A percentile compares a stretch with the other conserved stretches of the same genome.
Evolutionary conservation across 2,113 vertebrate genomes (phyloP).

Genomic region (Gasterosteus nipponicus): DNA sequence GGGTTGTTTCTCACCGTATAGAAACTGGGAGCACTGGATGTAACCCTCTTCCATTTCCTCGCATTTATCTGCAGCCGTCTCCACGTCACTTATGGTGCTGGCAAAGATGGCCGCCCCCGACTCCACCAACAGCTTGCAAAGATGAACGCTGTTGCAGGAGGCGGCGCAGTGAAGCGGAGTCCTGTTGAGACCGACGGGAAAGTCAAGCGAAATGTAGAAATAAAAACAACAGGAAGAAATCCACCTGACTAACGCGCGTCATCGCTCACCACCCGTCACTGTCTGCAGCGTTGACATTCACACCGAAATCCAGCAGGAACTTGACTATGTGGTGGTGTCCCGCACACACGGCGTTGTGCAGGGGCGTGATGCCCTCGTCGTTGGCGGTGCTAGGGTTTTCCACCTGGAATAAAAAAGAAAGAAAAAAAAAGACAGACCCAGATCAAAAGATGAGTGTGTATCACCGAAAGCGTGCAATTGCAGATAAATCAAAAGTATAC

Average conservation of each 20-base stretch:
- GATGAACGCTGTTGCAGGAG: slow-evolving; percentile 98
- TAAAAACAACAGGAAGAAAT: neutral
- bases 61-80: slow-evolving; percentile 97
- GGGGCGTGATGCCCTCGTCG: slow-evolving; percentile 96
- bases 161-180: slow-evolving; percentile 98
- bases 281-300: slow-evolving; percentile 97
- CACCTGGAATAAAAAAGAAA: slow-evolving; percentile 81
- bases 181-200: slow-evolving; percentile 75
- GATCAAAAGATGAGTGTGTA: neutral
- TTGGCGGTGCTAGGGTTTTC: slow-evolving; percentile 98
- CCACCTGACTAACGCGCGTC: neutral
- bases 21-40: slow-evolving; percentile 97
- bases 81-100: slow-evolving; percentile 96
- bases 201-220: neutral
- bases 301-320: slow-evolving; percentile 96
- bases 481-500: neutral
- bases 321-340: slow-evolving; percentile 98
- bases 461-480: neutral
- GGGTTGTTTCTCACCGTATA: slow-evolving; percentile 83
- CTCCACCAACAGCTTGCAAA: slow-evolving; percentile 96
- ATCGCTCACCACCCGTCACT: slow-evolving; percentile 94
- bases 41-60: slow-evolving; percentile 98
- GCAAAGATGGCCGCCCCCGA: slow-evolving; percentile 97
- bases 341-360: slow-evolving; percentile 97
- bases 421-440: slow-evolving; percentile 1